Conservation (phyloP, 2,797 vertebrate species). For the Sibirionetta formosa region DNA sequence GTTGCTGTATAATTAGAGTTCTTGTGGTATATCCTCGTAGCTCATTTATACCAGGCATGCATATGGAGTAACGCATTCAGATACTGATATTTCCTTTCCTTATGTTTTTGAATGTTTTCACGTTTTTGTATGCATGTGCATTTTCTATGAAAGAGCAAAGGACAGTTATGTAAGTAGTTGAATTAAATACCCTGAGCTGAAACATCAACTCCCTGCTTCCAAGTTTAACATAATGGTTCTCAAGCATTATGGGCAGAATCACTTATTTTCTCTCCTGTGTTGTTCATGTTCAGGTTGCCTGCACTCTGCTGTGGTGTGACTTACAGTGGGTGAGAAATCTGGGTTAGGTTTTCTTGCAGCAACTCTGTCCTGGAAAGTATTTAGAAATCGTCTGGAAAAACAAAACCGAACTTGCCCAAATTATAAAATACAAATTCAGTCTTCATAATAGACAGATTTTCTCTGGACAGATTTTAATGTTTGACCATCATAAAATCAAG, state of each 20-base stretch:
- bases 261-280: not conserved
- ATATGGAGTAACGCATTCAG: not conserved
- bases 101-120: not conserved
- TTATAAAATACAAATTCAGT: constrained; percentile 48
- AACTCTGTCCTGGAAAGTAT: not conserved
- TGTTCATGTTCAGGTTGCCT: not conserved
- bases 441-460: not conserved
- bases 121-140: fast-evolving
- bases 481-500: constrained; percentile 23
- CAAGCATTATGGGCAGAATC: not conserved
- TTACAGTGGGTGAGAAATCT: not conserved
- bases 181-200: not conserved
- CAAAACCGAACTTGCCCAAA: not conserved
- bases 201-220: not conserved
- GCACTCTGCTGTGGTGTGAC: not conserved
- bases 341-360: not conserved
- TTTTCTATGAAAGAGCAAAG: not conserved
- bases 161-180: not conserved
- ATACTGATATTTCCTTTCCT: not conserved
- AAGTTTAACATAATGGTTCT: not conserved
- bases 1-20: constrained; percentile 42
- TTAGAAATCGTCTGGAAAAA: constrained; percentile 39
- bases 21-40: not conserved
- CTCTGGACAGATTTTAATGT: constrained; percentile 23
- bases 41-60: not conserved